These are phyloP conservation scores for Macrotus californicus DNA, from an alignment of 2,113 vertebrate genomes.

Conservation along the genomic window DNA sequence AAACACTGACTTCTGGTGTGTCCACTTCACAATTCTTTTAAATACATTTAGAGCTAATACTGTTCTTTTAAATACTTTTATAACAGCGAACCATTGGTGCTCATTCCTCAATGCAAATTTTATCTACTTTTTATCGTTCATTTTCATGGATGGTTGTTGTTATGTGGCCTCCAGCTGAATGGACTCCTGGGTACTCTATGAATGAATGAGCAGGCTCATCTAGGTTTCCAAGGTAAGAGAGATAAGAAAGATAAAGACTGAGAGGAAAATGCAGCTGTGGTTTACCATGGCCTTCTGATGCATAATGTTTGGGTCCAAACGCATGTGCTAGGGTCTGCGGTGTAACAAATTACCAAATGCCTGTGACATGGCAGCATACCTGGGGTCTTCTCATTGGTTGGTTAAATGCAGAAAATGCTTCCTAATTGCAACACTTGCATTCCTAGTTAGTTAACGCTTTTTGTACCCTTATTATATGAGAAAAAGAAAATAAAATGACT, in stretches of 20 bases:
- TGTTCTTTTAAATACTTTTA: not conserved
- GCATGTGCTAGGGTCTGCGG: not conserved
- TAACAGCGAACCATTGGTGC: not conserved
- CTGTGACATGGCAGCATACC: not conserved
- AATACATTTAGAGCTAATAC: not conserved
- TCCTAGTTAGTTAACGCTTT: not conserved
- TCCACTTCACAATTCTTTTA: not conserved
- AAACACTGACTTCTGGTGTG: not conserved
- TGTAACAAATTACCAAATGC: not conserved
- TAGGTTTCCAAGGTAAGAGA: not conserved
- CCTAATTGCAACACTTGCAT: not conserved
- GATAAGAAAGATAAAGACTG: not conserved
- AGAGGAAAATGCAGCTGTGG: not conserved
- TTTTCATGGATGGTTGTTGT: not conserved
- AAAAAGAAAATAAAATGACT: not conserved
- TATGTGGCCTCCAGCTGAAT: not conserved
- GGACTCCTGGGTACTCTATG: not conserved
- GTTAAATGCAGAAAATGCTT: not conserved
- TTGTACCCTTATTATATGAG: not conserved
- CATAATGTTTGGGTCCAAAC: not conserved
- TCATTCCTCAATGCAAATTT: not conserved
- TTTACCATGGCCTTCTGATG: not conserved
- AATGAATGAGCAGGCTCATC: not conserved
- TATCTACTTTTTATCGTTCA: not conserved
- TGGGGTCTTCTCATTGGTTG: not conserved